phyloP scores from a whole-genome alignment of 2,113 vertebrate species.

The Tamias sibiricus region DNA sequence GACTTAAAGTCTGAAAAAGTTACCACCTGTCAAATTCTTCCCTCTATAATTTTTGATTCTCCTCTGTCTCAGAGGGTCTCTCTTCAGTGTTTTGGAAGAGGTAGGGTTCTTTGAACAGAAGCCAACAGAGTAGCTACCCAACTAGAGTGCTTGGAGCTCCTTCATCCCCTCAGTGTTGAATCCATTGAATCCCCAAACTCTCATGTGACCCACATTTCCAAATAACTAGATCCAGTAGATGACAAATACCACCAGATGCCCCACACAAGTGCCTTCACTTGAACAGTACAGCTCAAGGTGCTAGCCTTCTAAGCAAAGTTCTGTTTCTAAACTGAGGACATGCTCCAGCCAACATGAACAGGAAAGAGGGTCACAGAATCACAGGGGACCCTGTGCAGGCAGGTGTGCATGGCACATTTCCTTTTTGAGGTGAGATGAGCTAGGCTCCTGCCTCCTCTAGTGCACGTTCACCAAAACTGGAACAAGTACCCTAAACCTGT shows the following conservation, averaged over 20 bases:
- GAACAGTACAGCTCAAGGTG: background rate
- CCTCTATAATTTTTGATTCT: background rate
- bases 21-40: background rate
- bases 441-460: background rate
- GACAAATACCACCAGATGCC: background rate
- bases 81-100: background rate
- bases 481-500: background rate
- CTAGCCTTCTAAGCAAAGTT: background rate
- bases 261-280: background rate
- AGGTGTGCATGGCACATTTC: fast-evolving
- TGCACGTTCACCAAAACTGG: background rate
- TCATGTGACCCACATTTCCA: background rate
- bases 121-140: background rate
- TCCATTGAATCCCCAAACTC: background rate
- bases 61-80: background rate
- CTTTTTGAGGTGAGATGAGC: background rate
- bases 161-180: background rate
- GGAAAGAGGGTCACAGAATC: background rate
- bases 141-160: background rate
- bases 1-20: background rate
- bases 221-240: background rate
- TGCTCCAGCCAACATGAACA: background rate
- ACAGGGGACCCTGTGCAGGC: background rate
- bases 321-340: background rate
- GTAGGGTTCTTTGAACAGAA: background rate